Evolutionary conservation across 2,113 vertebrate species (phyloP).

Genomic region (Australoheros scitulus): DNA sequence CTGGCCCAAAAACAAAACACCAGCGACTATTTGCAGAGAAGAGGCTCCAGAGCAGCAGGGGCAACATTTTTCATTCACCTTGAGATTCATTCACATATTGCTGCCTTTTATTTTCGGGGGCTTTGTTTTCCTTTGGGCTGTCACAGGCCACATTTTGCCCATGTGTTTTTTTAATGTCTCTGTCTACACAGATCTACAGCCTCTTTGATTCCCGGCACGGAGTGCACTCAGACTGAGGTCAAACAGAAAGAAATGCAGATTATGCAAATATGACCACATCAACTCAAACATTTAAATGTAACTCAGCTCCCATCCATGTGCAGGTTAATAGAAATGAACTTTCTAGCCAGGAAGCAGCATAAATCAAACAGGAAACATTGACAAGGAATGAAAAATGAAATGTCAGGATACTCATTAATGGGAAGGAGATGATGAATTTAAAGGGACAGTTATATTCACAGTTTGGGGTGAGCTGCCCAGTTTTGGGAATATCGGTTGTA

Average conservation of each 20-base stretch:
- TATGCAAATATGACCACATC: constrained; percentile 6
- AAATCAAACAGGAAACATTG: neutral
- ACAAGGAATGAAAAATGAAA: neutral
- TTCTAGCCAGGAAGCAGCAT: neutral
- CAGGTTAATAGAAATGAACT: constrained; percentile 35
- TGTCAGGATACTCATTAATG: neutral
- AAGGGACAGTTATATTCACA: rapidly evolving
- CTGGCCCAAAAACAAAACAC: neutral
- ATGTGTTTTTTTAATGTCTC: neutral
- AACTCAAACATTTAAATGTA: neutral
- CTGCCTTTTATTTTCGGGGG: neutral
- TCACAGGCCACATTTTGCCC: neutral
- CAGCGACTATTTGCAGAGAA: neutral
- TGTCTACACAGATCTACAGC: neutral
- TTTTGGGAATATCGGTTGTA: neutral
- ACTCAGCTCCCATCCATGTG: neutral
- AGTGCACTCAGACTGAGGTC: neutral
- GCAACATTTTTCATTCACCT: neutral
- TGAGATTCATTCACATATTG: neutral
- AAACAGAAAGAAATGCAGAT: neutral
- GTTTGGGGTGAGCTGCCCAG: rapidly evolving
- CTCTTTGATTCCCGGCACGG: neutral
- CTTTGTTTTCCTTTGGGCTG: neutral
- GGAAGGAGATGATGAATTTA: neutral
- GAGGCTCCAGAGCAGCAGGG: neutral